Evolutionary conservation across 2,888 invertebrate species (phyloP).

Genomic region (Glyphotaelius pellucidus): DNA sequence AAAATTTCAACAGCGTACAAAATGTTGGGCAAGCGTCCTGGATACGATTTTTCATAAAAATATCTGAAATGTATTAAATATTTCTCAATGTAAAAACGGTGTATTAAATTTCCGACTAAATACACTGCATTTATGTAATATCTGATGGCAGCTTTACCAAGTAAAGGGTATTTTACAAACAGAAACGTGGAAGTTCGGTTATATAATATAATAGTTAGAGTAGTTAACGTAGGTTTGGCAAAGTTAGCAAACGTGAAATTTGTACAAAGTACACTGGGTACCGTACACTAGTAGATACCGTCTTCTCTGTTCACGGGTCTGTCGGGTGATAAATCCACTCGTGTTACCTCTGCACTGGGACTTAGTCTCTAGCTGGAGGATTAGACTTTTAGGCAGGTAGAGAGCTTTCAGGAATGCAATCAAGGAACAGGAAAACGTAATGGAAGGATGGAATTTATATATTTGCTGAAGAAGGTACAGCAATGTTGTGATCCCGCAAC

Average conservation of each 20-base stretch:
- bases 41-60: no score
- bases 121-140: neutral
- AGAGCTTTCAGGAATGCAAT: neutral
- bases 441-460: neutral
- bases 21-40: no score
- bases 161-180: neutral
- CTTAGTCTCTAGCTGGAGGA: neutral
- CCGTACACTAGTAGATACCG: no score
- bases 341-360: neutral
- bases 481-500: neutral
- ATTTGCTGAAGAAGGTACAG: neutral
- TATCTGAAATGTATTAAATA: no score
- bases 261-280: neutral
- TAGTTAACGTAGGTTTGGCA: neutral
- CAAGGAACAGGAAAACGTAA: neutral
- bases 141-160: neutral
- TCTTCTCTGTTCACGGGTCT: neutral
- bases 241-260: neutral
- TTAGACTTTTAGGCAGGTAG: neutral
- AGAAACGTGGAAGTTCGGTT: neutral
- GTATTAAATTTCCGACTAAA: neutral
- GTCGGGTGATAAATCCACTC: neutral
- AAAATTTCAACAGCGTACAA: no score
- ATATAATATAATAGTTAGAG: neutral
- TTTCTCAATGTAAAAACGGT: no score